Evolutionary conservation across 2,888 invertebrate genomes (phyloP).

Genomic region (Enchytraeus crypticus): DNA sequence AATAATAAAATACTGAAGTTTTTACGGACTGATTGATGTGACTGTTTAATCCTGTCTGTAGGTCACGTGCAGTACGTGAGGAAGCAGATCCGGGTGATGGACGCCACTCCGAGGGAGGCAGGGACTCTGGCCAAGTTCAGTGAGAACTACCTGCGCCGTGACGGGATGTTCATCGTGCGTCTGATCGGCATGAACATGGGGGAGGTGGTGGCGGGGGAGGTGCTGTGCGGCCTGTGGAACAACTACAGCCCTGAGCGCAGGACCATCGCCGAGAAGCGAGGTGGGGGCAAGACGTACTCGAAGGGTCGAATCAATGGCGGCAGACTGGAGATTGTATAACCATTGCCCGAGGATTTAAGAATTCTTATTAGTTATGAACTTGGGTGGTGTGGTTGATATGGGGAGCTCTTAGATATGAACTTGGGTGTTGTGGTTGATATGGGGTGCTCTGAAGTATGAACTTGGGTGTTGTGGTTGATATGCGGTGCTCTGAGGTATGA

Average conservation of each 20-base stretch:
- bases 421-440: no score
- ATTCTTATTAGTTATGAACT: no score
- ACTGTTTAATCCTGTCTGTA: no score
- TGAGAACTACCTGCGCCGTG: slow-evolving; percentile 32
- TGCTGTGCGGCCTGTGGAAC: slow-evolving; percentile 34
- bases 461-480: no score
- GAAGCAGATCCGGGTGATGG: slow-evolving; percentile 30
- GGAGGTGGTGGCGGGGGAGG: slow-evolving; percentile 33
- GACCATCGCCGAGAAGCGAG: slow-evolving; percentile 29
- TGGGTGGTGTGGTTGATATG: no score
- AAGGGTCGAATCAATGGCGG: slow-evolving; percentile 20
- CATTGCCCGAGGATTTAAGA: no score
- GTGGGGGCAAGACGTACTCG: slow-evolving; percentile 17
- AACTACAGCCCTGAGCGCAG: slow-evolving; percentile 33
- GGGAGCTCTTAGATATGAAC: no score
- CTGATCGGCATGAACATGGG: slow-evolving; percentile 34
- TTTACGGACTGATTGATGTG: no score
- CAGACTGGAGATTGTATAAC: slow-evolving; percentile 28
- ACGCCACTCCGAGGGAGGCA: slow-evolving; percentile 29
- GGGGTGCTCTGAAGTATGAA: no score
- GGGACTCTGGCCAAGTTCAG: slow-evolving; percentile 32
- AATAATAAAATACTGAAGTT: no score
- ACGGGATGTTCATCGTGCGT: slow-evolving; percentile 32
- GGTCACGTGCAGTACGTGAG: slow-evolving; percentile 30
- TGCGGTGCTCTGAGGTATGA: no score